Base-by-base conservation (phyloP, 1,140 invertebrate species). In the Drosophila quadrilineata region DNA sequence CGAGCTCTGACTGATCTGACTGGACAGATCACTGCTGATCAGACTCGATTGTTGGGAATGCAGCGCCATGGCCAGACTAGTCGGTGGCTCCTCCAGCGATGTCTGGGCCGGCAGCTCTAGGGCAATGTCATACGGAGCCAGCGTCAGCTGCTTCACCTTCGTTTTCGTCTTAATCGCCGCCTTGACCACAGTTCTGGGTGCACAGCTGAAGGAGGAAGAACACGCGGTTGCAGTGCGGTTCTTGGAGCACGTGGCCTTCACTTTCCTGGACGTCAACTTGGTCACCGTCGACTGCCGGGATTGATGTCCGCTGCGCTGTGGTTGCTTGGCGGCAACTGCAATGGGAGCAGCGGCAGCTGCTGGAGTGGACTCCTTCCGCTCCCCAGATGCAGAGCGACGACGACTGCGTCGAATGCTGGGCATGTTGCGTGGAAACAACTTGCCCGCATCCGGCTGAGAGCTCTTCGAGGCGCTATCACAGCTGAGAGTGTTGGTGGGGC, bases 391-490 rank as follows among this genome's bases (percentile, higher is more conserved):
- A 6, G 62, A 71, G 3, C 87, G 59, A 0, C 87, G 41, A 0
- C 87, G 77, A 58, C 87, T 88, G 8, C 87, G 63, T 0, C 87
- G 54, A 17, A 88, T 88, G 60, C 87, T 88, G 17, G 87, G 87
- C 87, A 88, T 88, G 35, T 88, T 88, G n/a, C 87, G 71, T 26
- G 87, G 87, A 62, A 88, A 88, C 21, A 88, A 63, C 50, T 87
- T 88, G 31, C 87, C 57, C 10, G 43, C 46, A 36, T 88, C 87
- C 48, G 73, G 71, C 48, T 84, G 77, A 2, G 79, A 85, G 10
- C 66, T 79, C 33, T 85, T 85, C 9, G 79, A 85, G 19, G 54
- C 22, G 8, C 79, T 84, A 41, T 79, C 79, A 54, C 62, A 56
- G 57, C 68, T 69, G 0, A 31, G 36, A n/a, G 33, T 57, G 19